A percentile compares a stretch with the other conserved stretches of the same genome.
These are phyloP conservation scores for Sebastes baramenuke DNA, from an alignment of 2,797 vertebrate genomes.

Conservation along the genomic window DNA sequence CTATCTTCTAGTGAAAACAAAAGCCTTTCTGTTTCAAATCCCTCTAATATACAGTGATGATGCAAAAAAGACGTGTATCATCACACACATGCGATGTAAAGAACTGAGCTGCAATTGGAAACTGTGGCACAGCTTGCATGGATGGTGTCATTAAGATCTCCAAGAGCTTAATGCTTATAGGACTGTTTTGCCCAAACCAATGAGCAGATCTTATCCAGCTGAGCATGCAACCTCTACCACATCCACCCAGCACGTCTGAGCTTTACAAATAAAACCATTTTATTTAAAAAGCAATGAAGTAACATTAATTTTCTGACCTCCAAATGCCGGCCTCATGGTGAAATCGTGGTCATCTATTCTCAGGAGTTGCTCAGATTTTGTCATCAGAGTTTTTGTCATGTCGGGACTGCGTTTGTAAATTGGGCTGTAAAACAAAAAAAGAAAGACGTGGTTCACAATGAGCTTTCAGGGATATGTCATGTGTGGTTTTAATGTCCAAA, in stretches of 20 bases:
- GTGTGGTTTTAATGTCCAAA: not conserved
- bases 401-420: conserved; percentile 93
- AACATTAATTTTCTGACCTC: conserved; percentile 83
- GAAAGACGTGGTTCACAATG: not conserved
- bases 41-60: conserved; percentile 45
- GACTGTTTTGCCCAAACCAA: conserved; percentile 8
- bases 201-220: conserved; percentile 13
- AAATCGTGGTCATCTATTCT: conserved; percentile 98
- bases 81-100: conserved; percentile 39
- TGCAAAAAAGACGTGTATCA: conserved; percentile 34
- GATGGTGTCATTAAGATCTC: conserved; percentile 40
- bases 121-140: conserved; percentile 37
- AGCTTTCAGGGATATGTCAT: not conserved
- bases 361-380: conserved; percentile 96
- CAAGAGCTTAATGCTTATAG: conserved; percentile 47
- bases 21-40: conserved; percentile 60
- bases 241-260: not conserved
- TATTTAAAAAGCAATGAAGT: not conserved
- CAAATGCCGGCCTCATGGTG: conserved; percentile 98
- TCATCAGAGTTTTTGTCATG: conserved; percentile 94
- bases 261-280: not conserved
- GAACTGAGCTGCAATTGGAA: conserved; percentile 33
- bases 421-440: conserved; percentile 77
- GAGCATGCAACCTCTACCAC: not conserved
- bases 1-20: conserved; percentile 23